Evolutionary conservation across 2,797 vertebrate genomes (phyloP).

Genomic region (Danio tinwini): DNA sequence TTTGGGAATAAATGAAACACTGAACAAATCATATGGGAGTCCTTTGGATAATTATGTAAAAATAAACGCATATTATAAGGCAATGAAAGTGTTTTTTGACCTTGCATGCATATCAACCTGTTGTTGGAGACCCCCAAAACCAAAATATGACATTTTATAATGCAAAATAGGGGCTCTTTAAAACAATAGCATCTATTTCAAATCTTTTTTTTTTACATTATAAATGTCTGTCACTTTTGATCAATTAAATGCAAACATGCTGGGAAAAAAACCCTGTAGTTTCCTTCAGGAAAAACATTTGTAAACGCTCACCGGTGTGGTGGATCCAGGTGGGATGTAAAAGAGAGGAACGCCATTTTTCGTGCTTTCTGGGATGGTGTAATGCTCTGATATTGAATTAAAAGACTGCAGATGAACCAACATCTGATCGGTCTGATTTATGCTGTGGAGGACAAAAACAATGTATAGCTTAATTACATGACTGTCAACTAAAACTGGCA

Average conservation of each 20-base stretch:
- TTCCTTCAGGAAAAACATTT: too few species aligned
- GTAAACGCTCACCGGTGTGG: conserved; percentile 83
- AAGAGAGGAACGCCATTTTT: conserved; percentile 97
- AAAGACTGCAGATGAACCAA: conserved; percentile 96
- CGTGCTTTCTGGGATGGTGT: conserved; percentile 96
- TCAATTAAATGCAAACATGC: neutral
- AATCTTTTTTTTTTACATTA: too few species aligned
- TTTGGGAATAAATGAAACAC: too few species aligned
- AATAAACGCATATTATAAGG: too few species aligned
- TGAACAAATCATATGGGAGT: too few species aligned
- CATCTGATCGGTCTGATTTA: conserved; percentile 99
- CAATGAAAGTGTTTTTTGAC: too few species aligned
- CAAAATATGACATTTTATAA: too few species aligned
- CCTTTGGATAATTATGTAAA: too few species aligned
- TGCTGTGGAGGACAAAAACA: conserved; percentile 76
- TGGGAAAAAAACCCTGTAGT: neutral
- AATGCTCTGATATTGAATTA: conserved; percentile 94
- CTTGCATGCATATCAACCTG: too few species aligned
- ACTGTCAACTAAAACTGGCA: neutral
- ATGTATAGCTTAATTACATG: neutral
- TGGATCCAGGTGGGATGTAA: conserved; percentile 97
- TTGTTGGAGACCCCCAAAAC: too few species aligned
- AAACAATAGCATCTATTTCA: too few species aligned
- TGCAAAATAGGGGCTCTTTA: too few species aligned
- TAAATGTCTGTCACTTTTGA: neutral